Evolutionary conservation across 2,888 invertebrate genomes (phyloP).

Genomic region (Coleophora flavipennella): DNA sequence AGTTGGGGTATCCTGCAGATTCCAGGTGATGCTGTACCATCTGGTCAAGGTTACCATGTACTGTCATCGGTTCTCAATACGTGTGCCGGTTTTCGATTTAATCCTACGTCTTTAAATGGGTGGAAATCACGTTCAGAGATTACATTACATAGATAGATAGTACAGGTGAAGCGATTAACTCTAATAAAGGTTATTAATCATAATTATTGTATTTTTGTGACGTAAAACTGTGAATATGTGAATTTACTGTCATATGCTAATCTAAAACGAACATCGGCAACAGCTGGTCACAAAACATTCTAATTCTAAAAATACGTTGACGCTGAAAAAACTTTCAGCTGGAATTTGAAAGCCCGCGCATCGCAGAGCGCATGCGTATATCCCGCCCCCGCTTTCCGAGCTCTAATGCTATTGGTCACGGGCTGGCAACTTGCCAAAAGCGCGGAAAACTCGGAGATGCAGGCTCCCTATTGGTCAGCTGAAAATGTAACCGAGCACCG

Average conservation of each 20-base stretch:
- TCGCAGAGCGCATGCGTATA: constrained; percentile 30
- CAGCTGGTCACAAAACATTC: constrained; percentile 21
- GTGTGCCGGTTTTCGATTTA: no score
- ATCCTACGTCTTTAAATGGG: no score
- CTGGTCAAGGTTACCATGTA: no score
- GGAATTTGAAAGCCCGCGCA: constrained; percentile 26
- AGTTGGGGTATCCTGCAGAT: no score
- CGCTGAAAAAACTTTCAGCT: constrained; percentile 23
- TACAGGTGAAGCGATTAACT: no score
- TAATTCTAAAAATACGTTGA: constrained; percentile 28
- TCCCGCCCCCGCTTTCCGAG: constrained; percentile 43
- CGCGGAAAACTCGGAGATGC: constrained; percentile 51
- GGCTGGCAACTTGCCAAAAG: constrained; percentile 60
- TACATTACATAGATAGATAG: no score
- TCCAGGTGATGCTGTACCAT: no score
- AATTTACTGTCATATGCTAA: neutral
- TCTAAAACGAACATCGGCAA: constrained; percentile 12
- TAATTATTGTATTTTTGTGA: no score
- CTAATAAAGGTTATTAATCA: no score
- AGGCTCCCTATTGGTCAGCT: constrained; percentile 44
- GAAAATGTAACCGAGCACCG: constrained; percentile 65
- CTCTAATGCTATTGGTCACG: constrained; percentile 48
- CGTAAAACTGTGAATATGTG: no score
- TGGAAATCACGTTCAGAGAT: no score
- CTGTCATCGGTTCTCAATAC: no score